Evolutionary conservation across 1,140 invertebrate genomes (phyloP).

Genomic region (Cherax quadricarinatus): DNA sequence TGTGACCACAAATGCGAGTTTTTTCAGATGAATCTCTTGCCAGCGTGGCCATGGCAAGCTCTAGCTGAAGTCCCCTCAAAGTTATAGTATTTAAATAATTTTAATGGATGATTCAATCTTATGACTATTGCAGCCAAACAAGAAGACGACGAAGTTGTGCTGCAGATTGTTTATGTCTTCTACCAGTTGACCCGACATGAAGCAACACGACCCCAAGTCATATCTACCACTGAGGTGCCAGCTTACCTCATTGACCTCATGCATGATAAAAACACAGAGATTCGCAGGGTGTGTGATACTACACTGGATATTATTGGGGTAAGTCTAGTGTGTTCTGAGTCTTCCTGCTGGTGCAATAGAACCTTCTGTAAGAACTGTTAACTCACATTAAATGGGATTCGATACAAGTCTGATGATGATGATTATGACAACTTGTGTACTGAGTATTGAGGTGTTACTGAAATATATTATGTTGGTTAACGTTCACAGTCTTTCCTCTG

Average conservation of each 20-base stretch:
- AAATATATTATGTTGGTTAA: not conserved
- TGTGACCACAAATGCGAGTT: too few relatives aligned
- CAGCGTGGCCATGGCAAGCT: too few relatives aligned
- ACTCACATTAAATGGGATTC: not conserved
- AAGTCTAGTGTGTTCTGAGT: constrained; percentile 74
- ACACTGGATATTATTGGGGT: constrained; percentile 94
- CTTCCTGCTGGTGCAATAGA: too few relatives aligned
- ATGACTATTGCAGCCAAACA: constrained; percentile 84
- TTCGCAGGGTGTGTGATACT: constrained; percentile 93
- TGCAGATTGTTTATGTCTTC: constrained; percentile 96
- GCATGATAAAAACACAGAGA: constrained; percentile 96
- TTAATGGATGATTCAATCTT: not conserved
- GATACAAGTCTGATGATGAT: not conserved
- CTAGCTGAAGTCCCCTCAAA: too few relatives aligned
- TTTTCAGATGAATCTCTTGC: too few relatives aligned
- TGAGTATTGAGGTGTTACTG: not conserved
- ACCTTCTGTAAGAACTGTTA: too few relatives aligned
- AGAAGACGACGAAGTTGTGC: constrained; percentile 97
- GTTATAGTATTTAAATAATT: not conserved
- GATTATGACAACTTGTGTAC: not conserved
- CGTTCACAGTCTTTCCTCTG: too few relatives aligned
- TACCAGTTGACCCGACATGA: constrained; percentile 93
- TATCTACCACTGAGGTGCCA: constrained; percentile 89
- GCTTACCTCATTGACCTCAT: constrained; percentile 98
- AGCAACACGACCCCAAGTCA: constrained; percentile 88